A percentile compares a stretch with the other conserved stretches of the same genome.
phyloP scores from a whole-genome alignment of 2,113 vertebrate genomes.

The Burhinus bistriatus region DNA sequence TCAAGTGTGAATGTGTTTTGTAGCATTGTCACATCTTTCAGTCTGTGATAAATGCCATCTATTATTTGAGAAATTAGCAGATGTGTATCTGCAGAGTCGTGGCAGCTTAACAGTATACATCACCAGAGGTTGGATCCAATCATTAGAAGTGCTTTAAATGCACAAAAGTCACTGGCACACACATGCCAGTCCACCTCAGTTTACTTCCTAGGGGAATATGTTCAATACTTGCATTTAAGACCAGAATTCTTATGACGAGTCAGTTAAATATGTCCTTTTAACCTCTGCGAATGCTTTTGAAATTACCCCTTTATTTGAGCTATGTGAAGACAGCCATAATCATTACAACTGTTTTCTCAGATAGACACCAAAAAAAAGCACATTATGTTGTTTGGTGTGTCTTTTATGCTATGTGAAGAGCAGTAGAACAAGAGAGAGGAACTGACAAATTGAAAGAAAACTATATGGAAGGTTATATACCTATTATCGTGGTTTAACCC shows the following conservation, averaged over 20 bases:
- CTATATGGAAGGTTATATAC: no score
- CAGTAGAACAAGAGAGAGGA: no score
- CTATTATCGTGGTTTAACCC: no score
- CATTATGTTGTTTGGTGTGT: background rate
- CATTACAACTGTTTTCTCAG: background rate
- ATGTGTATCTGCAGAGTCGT: no score
- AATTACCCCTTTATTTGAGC: background rate
- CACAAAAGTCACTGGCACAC: background rate
- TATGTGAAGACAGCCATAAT: background rate
- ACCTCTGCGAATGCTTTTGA: background rate
- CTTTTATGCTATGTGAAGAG: background rate
- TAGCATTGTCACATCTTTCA: no score
- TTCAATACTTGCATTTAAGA: background rate
- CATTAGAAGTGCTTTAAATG: background rate
- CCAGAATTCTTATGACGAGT: background rate
- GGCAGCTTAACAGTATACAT: no score
- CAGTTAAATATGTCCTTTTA: background rate
- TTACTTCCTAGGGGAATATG: background rate
- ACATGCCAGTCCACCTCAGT: background rate
- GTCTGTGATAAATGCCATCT: no score
- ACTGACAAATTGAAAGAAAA: no score
- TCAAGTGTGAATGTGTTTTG: no score
- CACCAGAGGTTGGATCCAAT: background rate
- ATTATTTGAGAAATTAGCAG: no score
- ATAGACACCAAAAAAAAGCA: background rate